Evolutionary conservation across 2,113 vertebrate species (phyloP), one percentile per base, ranked within the genome.

Genomic region (Pterophyllum scalare): DNA sequence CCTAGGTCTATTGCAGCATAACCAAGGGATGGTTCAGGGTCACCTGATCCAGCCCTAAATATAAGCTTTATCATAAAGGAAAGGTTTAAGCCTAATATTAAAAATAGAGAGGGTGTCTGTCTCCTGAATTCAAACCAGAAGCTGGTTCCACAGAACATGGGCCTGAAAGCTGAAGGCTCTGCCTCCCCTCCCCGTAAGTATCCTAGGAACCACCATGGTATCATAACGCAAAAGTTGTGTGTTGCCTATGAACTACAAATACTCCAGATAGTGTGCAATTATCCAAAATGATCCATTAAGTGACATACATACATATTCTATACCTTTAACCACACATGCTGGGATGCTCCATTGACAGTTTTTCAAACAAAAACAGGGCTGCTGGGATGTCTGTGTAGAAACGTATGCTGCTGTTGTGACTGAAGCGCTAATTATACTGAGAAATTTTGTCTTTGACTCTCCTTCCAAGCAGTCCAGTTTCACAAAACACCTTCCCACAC

Each of bases 381-480:
- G 70, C 80, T 83, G 86, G 81, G 82, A 89, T 86, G 85, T 79
- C 40, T 87, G 59, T 86, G 78, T 52, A 62, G 60, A 86, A 87
- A 91, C 85, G 49, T 85, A 89, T 87, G 88, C 87, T 82, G 77
- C 60, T 24, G 81, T 84, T 87, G 67, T 84, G 81, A 78, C 62
- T 17, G 82, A 87, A 85, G 90, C 26, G 88, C 81, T 91, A 94
- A 95, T 95, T 95, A 93, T 90, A 84, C 86, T 91, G 93, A 93
- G 89, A 92, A 90, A 90, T 92, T 80, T 70, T 59, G 82, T 43
- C 49, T 85, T 80, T 59, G 22, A 70, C 75, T 83, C 77, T 89
- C 84, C 86, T 81, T 89, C 82, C 91, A 88, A 89, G 89, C 76
- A 62, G 24, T 77, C 72, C 72, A 85, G 75, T 81, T 65, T 67